Conservation (phyloP, 2,888 invertebrate genomes). For the Alcis repandata region DNA sequence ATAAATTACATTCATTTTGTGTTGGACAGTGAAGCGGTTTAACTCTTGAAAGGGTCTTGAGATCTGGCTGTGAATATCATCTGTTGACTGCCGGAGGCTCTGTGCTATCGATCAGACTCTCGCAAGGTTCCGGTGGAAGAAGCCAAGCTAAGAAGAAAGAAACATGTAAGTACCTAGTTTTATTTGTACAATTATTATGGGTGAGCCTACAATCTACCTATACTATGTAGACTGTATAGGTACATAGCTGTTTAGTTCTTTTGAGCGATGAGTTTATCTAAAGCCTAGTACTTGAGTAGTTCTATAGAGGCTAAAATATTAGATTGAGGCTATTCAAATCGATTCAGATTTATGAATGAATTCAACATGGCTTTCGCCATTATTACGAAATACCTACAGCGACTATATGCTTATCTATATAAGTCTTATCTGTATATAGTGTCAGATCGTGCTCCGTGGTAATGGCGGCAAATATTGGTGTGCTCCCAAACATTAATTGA, state of each 20-base stretch:
- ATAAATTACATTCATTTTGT: conserved; percentile 79
- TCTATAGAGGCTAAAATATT: no score
- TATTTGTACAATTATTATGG: background rate
- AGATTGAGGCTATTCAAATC: no score
- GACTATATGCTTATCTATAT: background rate
- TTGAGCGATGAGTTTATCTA: background rate
- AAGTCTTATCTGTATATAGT: no score
- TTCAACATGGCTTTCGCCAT: conserved; percentile 13
- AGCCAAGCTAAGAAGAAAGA: conserved; percentile 30
- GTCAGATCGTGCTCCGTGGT: no score
- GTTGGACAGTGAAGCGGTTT: conserved; percentile 71
- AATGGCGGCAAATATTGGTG: no score
- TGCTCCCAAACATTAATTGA: no score
- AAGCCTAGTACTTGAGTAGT: background rate
- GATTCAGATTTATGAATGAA: conserved; percentile 6
- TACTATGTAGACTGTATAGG: no score
- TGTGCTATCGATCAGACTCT: conserved; percentile 48
- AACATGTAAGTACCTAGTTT: conserved; percentile 44
- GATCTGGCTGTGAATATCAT: conserved; percentile 56
- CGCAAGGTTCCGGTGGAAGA: conserved; percentile 25
- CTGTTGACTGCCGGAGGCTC: conserved; percentile 36
- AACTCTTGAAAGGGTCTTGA: conserved; percentile 57
- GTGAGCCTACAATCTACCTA: background rate
- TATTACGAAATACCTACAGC: background rate
- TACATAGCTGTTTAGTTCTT: no score